Percentiles rank a stretch among this genome's conserved stretches.
phyloP scores from a whole-genome alignment of 2,888 invertebrate species.

The Oligia fasciuncula region DNA sequence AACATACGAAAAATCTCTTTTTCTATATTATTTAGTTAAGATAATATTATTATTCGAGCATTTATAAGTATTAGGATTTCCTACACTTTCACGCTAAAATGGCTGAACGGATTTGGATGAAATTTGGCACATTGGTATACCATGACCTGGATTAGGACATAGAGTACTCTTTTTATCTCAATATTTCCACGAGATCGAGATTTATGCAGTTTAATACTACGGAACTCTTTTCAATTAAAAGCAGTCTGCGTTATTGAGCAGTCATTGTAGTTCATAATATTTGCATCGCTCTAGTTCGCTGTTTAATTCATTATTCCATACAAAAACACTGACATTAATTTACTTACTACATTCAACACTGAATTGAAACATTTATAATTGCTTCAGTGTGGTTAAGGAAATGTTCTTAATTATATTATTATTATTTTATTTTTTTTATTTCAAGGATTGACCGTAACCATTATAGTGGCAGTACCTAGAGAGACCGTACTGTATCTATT shows the following conservation, averaged over 20 bases:
- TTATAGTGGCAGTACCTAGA: not conserved
- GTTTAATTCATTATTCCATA: conserved; percentile 59
- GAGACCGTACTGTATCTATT: not conserved
- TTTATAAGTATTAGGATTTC: no score
- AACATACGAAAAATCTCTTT: no score
- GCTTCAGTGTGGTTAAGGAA: conserved; percentile 31
- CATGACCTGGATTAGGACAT: not conserved
- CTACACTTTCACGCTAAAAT: not conserved
- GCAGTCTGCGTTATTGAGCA: conserved; percentile 51
- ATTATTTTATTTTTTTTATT: not conserved
- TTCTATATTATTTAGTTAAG: no score
- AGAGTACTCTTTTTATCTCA: not conserved
- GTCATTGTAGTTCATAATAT: conserved; percentile 53
- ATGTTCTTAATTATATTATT: conserved; percentile 23
- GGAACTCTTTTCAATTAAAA: conserved; percentile 39
- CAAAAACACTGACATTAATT: conserved; percentile 49
- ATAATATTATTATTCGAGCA: no score
- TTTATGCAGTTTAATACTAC: conserved; percentile 28
- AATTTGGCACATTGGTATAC: not conserved
- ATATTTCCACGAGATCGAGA: not conserved
- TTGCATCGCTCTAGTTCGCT: conserved; percentile 65
- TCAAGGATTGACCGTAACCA: not conserved
- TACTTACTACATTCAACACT: conserved; percentile 45
- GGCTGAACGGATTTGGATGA: not conserved
- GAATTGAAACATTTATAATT: conserved; percentile 36